Evolutionary conservation across 2,888 invertebrate species (phyloP), one percentile per base, ranked within the genome.

Genomic region (Troilus luridus): DNA sequence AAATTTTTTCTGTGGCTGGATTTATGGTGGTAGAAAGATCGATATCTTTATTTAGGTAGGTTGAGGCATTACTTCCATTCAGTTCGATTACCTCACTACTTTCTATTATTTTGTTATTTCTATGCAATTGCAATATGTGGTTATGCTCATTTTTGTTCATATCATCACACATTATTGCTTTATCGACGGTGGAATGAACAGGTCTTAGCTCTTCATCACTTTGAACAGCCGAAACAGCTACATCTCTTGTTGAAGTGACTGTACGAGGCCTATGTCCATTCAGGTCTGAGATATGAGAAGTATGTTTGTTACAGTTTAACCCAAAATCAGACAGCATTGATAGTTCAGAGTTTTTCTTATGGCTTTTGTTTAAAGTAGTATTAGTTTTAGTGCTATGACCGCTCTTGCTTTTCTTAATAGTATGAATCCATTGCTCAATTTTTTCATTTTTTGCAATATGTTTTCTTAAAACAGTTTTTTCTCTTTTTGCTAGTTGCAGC

Each of bases 101-200:
- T 85, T 85, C 56, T 56, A 56, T n/a, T 85, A 85, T n/a, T 85
- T n/a, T 58, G 19, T 58, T 85, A 56, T 85, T 85, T 41, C 8
- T 85, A 56, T 85, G 85, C 56, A 56, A 85, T 56, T 85, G 41
- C 54, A 58, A n/a, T 56, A 81, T 81, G 54, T 81, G 41, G 54
- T 85, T 21, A 5, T 56, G 85, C 8, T 85, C 56, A 56, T 56
- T 85, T 56, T 21, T 85, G 1, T 10, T 17, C n/a, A 85, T 56
- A 7, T n/a, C 85, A 85, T 85, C 85, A 58, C 85, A 85, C 85
- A 85, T 85, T 21, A 85, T 56, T 85, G 56, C 85, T n/a, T 85
- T 85, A 7, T 85, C 85, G 21, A 56, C 56, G n/a, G 85, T 85
- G 6, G 54, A 58, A 85, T 56, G 56, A 58, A n/a, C 21, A 56